Evolutionary conservation across 2,113 vertebrate species (phyloP), one percentile per base, ranked within the genome.

Genomic region (Merops nubicus): DNA sequence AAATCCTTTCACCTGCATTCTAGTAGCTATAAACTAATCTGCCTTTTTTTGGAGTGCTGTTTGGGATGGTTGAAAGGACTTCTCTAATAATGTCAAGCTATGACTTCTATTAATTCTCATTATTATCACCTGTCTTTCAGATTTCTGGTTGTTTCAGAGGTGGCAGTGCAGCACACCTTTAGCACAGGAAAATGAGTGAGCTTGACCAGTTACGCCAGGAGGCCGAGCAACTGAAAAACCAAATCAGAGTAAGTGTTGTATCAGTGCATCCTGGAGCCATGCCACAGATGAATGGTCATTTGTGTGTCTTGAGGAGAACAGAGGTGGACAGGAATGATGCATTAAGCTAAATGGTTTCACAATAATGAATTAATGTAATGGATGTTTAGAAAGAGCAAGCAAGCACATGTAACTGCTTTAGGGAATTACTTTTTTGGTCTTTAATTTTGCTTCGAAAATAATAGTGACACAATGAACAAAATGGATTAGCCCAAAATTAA

Each of bases 201-300:
- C 99, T 99, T 72, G 99, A 99, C 98, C 99, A 99, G 98, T 98
- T 99, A 98, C 99, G 99, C 98, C 99, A 99, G 98, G 99, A 99
- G 99, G 99, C 99, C 89, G 99, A 99, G 96, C 99, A 99, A 96
- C 99, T 99, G 96, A 99, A 99, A 98, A 99, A 99, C 98, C 99
- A 99, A 98, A 99, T 99, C 98, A 98, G 99, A 99, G 99, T 99
- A 97, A 23, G 99, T 99, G 81, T 67, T 42, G 18, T 53, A 13
- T n/a, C 42, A 12, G 8, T 6, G 31, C n/a, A 6, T 17, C 48
- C 25, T n/a, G 48, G n/a, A 12, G 23, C 38, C 63, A 7, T 26
- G 8, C 3, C 9, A 53, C 36, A 5, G 36, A 20, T 15, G 8
- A 11, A 4, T 51, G 64, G 47, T 29, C 18, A 19, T 15, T 57